Conservation (phyloP, 2,797 vertebrate species). For the Chrosomus eos region DNA sequence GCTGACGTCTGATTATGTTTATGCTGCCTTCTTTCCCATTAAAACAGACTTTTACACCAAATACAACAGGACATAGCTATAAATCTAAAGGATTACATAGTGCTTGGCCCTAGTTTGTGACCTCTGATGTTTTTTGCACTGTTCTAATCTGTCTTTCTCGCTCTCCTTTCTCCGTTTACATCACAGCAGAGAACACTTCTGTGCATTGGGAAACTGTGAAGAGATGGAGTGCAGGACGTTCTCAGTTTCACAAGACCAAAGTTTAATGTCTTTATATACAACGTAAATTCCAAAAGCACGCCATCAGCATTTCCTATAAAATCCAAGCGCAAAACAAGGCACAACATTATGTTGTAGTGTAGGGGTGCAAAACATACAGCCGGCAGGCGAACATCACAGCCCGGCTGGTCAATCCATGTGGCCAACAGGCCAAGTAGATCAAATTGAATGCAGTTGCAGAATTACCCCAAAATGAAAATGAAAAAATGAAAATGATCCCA, state of each 20-base stretch:
- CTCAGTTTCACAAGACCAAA: conserved; percentile 2
- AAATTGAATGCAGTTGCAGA: neutral
- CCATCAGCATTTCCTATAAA: neutral
- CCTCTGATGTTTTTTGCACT: conserved; percentile 25
- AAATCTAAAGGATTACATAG: conserved; percentile 43
- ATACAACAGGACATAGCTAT: conserved; percentile 41
- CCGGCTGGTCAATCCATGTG: neutral
- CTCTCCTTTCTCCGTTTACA: conserved; percentile 3
- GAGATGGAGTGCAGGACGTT: conserved; percentile 32
- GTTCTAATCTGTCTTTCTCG: conserved; percentile 25
- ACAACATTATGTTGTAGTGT: neutral
- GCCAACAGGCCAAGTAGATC: neutral
- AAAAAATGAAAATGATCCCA: no score
- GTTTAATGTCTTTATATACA: conserved; percentile 16
- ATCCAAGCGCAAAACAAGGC: neutral
- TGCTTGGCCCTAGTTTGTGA: conserved; percentile 34
- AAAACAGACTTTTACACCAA: conserved; percentile 43
- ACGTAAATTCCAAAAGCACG: conserved; percentile 1
- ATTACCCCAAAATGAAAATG: no score
- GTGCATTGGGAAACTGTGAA: conserved; percentile 31
- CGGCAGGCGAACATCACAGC: neutral
- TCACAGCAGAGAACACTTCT: conserved; percentile 20
- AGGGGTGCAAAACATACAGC: neutral
- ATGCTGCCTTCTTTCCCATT: conserved; percentile 30
- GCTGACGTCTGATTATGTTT: conserved; percentile 19